Conservation (phyloP, 2,888 invertebrate genomes). For the Troides aeacus region DNA sequence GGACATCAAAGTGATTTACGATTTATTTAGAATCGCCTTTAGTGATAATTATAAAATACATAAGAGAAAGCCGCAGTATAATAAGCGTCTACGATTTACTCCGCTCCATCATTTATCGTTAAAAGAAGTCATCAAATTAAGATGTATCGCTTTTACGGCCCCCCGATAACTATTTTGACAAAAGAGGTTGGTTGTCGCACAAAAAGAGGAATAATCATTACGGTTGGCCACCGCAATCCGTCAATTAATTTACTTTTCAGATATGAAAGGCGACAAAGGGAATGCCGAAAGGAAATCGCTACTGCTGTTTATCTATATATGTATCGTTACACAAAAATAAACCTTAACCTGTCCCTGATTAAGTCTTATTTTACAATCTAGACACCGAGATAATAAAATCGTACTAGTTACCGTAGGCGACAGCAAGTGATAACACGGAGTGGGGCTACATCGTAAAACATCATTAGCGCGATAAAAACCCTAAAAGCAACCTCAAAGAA, state of each 20-base stretch:
- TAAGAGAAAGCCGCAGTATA: constrained; percentile 15
- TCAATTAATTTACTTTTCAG: constrained; percentile 70
- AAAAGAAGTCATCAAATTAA: constrained; percentile 37
- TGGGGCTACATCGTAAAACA: constrained; percentile 72
- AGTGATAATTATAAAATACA: constrained; percentile 21
- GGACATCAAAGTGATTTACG: constrained; percentile 26
- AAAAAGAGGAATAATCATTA: constrained; percentile 60
- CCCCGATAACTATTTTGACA: constrained; percentile 55
- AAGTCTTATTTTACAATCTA: constrained; percentile 40
- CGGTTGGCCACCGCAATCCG: constrained; percentile 63
- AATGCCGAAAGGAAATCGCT: constrained; percentile 53
- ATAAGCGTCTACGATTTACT: constrained; percentile 18
- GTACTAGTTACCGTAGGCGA: constrained; percentile 72
- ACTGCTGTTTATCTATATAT: constrained; percentile 43
- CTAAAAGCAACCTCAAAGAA: constrained; percentile 65
- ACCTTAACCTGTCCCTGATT: constrained; percentile 40
- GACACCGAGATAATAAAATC: constrained; percentile 39
- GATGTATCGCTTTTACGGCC: constrained; percentile 34
- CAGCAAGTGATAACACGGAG: constrained; percentile 61
- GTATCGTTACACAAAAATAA: constrained; percentile 35
- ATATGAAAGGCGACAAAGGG: constrained; percentile 70
- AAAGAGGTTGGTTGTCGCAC: constrained; percentile 61
- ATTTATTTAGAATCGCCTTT: constrained; percentile 15
- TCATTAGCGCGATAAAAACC: constrained; percentile 76
- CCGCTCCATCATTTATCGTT: constrained; percentile 29